These are phyloP conservation scores for Rhineura floridana DNA, from an alignment of 2,113 vertebrate species.

Conservation along the genomic window DNA sequence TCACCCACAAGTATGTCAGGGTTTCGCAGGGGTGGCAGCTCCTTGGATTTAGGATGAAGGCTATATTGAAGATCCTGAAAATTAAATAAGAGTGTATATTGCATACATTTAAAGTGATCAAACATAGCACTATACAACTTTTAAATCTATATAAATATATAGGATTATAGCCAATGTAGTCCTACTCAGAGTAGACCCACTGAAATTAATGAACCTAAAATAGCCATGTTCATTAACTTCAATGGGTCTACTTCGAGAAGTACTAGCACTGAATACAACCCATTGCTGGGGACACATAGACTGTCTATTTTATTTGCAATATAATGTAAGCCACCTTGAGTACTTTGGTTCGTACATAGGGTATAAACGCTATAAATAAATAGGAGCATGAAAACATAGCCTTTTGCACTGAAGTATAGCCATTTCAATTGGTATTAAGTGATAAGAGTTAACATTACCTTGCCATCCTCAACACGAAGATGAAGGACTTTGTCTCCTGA, in stretches of 20 bases:
- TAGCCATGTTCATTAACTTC: too few species aligned
- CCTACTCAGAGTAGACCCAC: too few species aligned
- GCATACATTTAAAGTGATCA: not conserved
- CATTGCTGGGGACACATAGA: not conserved
- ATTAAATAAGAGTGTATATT: not conserved
- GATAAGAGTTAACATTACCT: conserved; percentile 73
- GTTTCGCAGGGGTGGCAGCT: conserved; percentile 92
- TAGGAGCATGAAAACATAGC: accelerated
- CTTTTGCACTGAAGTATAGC: not conserved
- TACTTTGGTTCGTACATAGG: not conserved
- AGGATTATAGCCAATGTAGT: too few species aligned
- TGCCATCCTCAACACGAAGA: conserved; percentile 90
- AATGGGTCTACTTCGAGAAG: too few species aligned
- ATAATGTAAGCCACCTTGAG: not conserved
- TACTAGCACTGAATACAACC: too few species aligned
- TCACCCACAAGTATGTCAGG: conserved; percentile 98
- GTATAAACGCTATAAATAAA: conserved; percentile 1
- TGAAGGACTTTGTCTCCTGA: conserved; percentile 87
- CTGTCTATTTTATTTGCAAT: not conserved
- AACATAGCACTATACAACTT: not conserved
- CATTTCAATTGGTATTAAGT: not conserved
- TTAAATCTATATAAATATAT: too few species aligned
- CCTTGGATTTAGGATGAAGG: conserved; percentile 89
- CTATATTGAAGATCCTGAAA: conserved; percentile 86
- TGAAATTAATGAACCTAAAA: too few species aligned